Percentiles rank a stretch among this genome's conserved stretches.
These are phyloP conservation scores for Lottia gigantea DNA, from an alignment of 2,888 invertebrate genomes.

Conservation along the genomic window DNA sequence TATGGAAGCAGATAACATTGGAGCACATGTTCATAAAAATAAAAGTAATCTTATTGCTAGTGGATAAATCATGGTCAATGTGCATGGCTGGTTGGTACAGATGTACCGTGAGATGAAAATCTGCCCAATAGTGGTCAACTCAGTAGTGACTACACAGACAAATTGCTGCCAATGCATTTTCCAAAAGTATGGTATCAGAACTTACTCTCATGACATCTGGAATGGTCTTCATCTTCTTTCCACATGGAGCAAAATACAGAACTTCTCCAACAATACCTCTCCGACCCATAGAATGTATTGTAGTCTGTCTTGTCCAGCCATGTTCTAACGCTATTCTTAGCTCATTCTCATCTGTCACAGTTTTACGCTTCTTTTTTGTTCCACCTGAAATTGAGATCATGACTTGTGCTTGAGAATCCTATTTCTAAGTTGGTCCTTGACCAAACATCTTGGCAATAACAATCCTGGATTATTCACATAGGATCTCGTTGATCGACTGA, in stretches of 20 bases:
- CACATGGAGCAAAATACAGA: slow-evolving; percentile 81
- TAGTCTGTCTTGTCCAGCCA: slow-evolving; percentile 92
- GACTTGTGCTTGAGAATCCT: not conserved
- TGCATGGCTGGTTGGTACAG: no score
- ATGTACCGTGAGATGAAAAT: no score
- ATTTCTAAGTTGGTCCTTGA: not conserved
- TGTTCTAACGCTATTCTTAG: slow-evolving; percentile 76
- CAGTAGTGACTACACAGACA: no score
- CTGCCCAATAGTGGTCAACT: no score
- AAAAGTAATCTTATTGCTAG: no score
- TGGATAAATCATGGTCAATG: no score
- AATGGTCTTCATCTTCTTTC: slow-evolving; percentile 75
- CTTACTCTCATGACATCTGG: slow-evolving; percentile 72
- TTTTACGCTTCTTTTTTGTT: slow-evolving; percentile 46
- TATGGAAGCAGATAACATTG: no score
- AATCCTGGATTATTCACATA: no score
- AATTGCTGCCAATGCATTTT: no score
- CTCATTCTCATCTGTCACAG: slow-evolving; percentile 74
- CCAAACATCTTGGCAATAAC: no score
- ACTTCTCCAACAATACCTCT: slow-evolving; percentile 80
- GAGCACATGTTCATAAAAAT: no score
- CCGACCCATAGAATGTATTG: slow-evolving; percentile 86
- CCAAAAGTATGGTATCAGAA: not conserved
- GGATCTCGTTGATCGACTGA: no score
- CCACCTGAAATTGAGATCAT: slow-evolving; percentile 6